Evolutionary conservation across 2,113 vertebrate species (phyloP), one percentile per base, ranked within the genome.

Genomic region (Anas platyrhynchos): DNA sequence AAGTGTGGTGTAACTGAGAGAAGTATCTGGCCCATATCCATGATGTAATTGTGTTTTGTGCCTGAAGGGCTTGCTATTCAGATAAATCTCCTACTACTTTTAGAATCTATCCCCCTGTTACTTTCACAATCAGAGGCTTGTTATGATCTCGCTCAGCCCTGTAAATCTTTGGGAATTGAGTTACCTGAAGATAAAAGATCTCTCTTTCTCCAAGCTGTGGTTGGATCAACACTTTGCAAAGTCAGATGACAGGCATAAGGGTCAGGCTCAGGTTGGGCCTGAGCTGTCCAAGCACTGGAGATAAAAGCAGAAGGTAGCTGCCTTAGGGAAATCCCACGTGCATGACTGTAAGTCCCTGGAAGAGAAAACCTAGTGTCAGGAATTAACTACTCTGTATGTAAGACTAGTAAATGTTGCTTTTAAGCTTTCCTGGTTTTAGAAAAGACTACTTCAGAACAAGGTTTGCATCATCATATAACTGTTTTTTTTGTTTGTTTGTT

Each of bases 181-280:
- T 96, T 96, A 95, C 93, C 63, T 3, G 7, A 9, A 89, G 88
- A 96, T 54, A 91, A 94, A 94, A 95, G 88, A 69, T 89, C 56
- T 77, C 80, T 94, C 86, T 90, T 75, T 96, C 66, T 92, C 58
- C 86, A 54, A 44, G 69, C 77, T 21, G 56, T 86, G 88, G 73
- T 62, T 88, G 92, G 86, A 95, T 96, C 94, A 95, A 90, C 92
- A 76, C 83, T 62, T 86, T 13, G 73, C 77, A 88, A 95, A 94
- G 86, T 84, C 86, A 93, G 94, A 83, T 83, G 93, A 89, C 91
- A 94, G 74, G 71, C 14, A 1, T 7, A 88, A 77, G 27, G 76
- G 90, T 96, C 96, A 95, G 90, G 71, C 83, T 73, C 5, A 3
- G 94, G 88, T 97, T 95, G 76, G 55, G 80, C 68, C 6, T 3